Evolutionary conservation across 2,888 invertebrate species (phyloP), one percentile per base, ranked within the genome.

Genomic region (Pheosia tremula): DNA sequence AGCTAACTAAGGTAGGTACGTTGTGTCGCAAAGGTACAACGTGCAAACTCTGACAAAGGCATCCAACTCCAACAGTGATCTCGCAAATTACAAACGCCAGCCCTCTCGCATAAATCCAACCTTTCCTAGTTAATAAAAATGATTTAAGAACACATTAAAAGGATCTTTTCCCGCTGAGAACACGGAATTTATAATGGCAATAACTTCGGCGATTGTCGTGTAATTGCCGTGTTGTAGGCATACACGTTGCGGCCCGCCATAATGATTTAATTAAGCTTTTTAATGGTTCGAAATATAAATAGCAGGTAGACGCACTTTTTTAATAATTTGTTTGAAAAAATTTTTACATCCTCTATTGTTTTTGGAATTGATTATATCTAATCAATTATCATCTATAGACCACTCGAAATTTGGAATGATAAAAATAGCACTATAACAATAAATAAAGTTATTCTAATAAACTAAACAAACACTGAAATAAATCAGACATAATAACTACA

Each of bases 121-220:
- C 89, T 90, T 90, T 91, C 86, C 86, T 87, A 89, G 87, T 91
- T 90, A 88, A 90, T 91, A 91, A 91, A 91, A 90, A 91, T 91
- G 90, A 91, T 91, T 91, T 91, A 91, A 88, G 85, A 74, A 86
- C 83, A 85, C 90, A 89, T 89, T 90, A 89, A 89, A 89, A 86
- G 86, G 85, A 88, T 89, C 84, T 88, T 85, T 84, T 83, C 53
- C 52, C 79, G 82, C 82, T 80, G 80, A 85, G 85, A 86, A 86
- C 85, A 86, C 79, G 81, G 77, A 88, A 89, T 90, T 89, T 90
- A 89, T 90, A 89, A 86, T 85, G 83, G 86, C 78, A 80, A 86
- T 87, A 87, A 86, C 84, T 86, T 80, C 74, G 75, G 68, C 82
- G 81, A 88, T 87, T 87, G 86, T 85, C 79, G 81, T 80, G 79